Conservation (phyloP, 2,888 invertebrate species). For the Himalopsyche anomala region DNA sequence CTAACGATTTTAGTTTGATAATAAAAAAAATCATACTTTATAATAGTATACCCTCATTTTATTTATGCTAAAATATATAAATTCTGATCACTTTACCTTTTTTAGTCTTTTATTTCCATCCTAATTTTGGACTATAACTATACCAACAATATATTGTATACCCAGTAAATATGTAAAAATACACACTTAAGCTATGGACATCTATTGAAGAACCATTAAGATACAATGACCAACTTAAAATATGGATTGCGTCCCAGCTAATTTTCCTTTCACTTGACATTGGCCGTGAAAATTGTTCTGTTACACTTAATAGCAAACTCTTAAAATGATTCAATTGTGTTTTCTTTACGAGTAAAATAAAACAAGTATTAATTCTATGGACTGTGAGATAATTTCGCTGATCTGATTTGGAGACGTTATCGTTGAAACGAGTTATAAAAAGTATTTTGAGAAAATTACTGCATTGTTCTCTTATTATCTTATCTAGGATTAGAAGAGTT, state of each 20-base stretch:
- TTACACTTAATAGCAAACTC: neutral
- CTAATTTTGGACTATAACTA: neutral
- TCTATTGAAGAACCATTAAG: neutral
- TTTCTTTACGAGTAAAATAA: neutral
- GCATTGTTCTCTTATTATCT: too few species aligned
- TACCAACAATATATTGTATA: neutral
- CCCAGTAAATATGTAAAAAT: neutral
- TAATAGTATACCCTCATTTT: too few species aligned
- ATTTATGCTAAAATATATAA: too few species aligned
- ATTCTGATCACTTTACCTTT: too few species aligned
- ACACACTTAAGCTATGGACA: neutral
- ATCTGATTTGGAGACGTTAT: too few species aligned
- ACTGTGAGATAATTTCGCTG: too few species aligned
- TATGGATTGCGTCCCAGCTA: slow-evolving; percentile 13
- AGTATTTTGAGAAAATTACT: too few species aligned
- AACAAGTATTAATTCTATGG: neutral
- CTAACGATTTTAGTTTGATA: neutral
- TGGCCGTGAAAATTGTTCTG: neutral
- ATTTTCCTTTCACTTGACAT: slow-evolving; percentile 23
- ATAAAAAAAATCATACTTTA: too few species aligned
- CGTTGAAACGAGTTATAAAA: too few species aligned
- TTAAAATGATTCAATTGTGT: neutral
- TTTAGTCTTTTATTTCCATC: too few species aligned
- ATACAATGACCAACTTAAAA: neutral
- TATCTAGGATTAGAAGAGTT: too few species aligned